Evolutionary conservation across 2,888 invertebrate genomes (phyloP), one percentile per base, ranked within the genome.

Genomic region (Zygothrica quintamaculata): DNA sequence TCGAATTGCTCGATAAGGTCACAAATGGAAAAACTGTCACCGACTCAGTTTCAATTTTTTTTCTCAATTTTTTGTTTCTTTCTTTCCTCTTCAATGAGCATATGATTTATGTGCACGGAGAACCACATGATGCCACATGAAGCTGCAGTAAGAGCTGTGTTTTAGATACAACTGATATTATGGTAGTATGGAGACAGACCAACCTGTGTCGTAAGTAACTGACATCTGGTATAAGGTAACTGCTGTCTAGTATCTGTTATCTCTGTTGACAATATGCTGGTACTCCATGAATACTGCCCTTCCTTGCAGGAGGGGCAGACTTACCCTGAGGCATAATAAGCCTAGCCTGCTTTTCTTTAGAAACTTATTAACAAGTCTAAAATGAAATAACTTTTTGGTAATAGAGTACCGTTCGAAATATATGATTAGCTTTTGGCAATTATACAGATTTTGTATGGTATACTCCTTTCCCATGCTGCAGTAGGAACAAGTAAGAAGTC

Each of bases 21-120:
- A 7, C 48, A 55, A 68, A 67, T 65, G 58, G 48, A 44, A 56
- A n/a, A 68, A 71, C 64, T 71, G 71, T 72, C 71, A 69, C 58
- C 69, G 58, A 64, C 26, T 47, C 8, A 12, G 29, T 39, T n/a
- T 3, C 9, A n/a, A n/a, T n/a, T n/a, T n/a, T n/a, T n/a, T n/a
- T n/a, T 39, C 3, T 18, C 42, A 5, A 13, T n/a, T 39, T 13
- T 18, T 15, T 55, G 25, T 40, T 36, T 40, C 13, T 36, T 29
- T 31, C 40, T 25, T 22, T 26, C 16, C n/a, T 37, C 52, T 26
- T 64, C 53, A 57, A 69, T 60, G 57, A 53, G 50, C 65, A 58
- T 64, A 64, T 72, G 73, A 76, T 74, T 76, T 65, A 74, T 65
- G 58, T 56, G 53, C 18, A 3, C 18, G 18, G 18, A n/a, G n/a